Evolutionary conservation across 2,113 vertebrate genomes (phyloP), one percentile per base, ranked within the genome.

Genomic region (Gymnarchus niloticus): DNA sequence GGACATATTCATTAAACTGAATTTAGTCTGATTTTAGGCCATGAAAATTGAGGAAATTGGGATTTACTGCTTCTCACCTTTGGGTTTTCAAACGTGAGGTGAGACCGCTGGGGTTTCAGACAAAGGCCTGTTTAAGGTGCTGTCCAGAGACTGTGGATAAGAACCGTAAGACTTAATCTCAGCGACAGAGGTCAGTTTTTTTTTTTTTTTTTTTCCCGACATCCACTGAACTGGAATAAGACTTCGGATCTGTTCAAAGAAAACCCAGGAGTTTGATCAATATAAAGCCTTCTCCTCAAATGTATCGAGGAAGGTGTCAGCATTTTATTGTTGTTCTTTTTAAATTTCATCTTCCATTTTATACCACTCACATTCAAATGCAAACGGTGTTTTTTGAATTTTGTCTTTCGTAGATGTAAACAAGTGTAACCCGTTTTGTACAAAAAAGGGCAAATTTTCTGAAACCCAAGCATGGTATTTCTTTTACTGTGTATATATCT

Each of bases 401-500:
- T 59, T 57, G 37, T 87, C 37, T 56, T 56, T 78, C 83, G 21
- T 87, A 28, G 52, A 84, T 51, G 65, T 41, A 84, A 77, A 82
- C 52, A 56, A 57, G 37, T 84, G 86, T 87, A 87, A 84, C 56
- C 57, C 59, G 37, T 21, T 57, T 78, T 78, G 51, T 33, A 77
- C n/a, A 65, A 33, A 48, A 76, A 85, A 85, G 28, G 48, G 46
- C 7, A 65, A 54, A 28, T 8, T 52, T 77, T 81, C 69, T 44
- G 9, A 78, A 84, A 82, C 54, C 28, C 56, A 78, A 69, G 56
- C 49, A 54, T 48, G 59, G 17, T 86, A 65, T 59, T 44, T 44
- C 51, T 84, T 87, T 84, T 61, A 56, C 56, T 78, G 56, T 87
- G 86, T 87, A 87, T 85, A 85, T 78, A 85, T 37, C 49, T 85